Base-by-base conservation (phyloP, 2,888 invertebrate genomes). In the Clepsis dumicolana region DNA sequence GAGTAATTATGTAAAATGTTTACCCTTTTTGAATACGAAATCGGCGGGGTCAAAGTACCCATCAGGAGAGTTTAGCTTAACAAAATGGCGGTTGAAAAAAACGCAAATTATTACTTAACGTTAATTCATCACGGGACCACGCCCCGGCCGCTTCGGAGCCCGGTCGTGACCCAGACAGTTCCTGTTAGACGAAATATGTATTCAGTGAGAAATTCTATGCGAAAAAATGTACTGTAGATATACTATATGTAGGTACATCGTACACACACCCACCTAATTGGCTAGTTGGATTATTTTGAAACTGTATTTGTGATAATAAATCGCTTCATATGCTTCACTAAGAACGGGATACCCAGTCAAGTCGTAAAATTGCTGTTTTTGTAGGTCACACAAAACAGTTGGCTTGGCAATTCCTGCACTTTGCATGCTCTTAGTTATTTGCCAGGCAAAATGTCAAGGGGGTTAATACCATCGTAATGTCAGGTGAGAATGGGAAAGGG, bases 51-150 rank as follows among this genome's bases (percentile, higher is more conserved):
- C 78, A 83, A 76, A 71, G 79, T 64, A 73, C 83, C 79, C 80
- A 83, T 81, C 79, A 75, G 72, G 71, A 74, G 79, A 76, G 79
- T 80, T 80, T 81, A 79, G 78, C 81, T 81, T 72, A 73, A 68
- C 76, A 80, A 79, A 80, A 79, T 74, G 79, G 79, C 62, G 50
- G 62, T 24, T 38, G 84, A 85, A 88, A 88, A 87, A 85, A 78
- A 73, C 65, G 82, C 85, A 85, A 87, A 89, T 89, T 87, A 84
- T 86, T 73, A 79, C 83, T 87, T 83, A 88, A 80, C 81, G 82
- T 84, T 82, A 87, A 89, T 87, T 83, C 81, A 87, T 84, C 81
- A 84, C 71, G 70, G 73, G 71, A 77, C 85, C 73, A 83, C 88
- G 89, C 90, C 90, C 77, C 76, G 75, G 80, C 77, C 76, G 75